Percentiles rank a stretch among this genome's conserved stretches.
Evolutionary conservation across 2,797 vertebrate species (phyloP).

Genomic region (Spinus olivaceus): DNA sequence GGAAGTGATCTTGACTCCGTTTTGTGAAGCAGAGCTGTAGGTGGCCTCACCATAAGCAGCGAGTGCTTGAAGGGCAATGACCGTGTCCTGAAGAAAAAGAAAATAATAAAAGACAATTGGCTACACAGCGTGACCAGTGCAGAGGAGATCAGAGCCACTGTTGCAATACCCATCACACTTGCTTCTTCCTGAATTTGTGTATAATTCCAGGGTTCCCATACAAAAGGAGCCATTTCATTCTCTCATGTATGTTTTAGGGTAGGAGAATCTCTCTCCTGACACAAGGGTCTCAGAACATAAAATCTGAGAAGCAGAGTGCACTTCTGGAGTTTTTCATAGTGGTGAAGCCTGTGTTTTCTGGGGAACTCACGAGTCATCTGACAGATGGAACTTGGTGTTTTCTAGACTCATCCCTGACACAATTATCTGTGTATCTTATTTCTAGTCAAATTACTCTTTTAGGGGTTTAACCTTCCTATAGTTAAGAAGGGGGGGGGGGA

Average conservation of each 20-base stretch:
- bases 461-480: neutral
- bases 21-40: conserved; percentile 69
- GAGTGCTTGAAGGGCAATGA: conserved; percentile 87
- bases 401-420: fast-evolving
- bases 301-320: neutral
- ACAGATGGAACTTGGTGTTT: neutral
- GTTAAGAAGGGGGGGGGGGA: neutral
- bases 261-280: neutral
- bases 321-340: neutral
- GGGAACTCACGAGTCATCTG: neutral
- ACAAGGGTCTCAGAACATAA: neutral
- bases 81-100: conserved; percentile 80
- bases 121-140: fast-evolving
- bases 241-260: neutral
- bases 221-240: neutral
- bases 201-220: neutral
- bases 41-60: conserved; percentile 77
- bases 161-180: neutral
- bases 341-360: neutral
- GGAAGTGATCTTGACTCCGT: conserved; percentile 73
- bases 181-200: neutral
- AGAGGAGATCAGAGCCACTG: neutral
- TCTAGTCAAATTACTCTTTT: neutral
- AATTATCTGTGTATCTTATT: neutral
- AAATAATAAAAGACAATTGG: neutral